Evolutionary conservation across 1,140 invertebrate genomes (phyloP), one percentile per base, ranked within the genome.

Genomic region (Helicoverpa armigera): DNA sequence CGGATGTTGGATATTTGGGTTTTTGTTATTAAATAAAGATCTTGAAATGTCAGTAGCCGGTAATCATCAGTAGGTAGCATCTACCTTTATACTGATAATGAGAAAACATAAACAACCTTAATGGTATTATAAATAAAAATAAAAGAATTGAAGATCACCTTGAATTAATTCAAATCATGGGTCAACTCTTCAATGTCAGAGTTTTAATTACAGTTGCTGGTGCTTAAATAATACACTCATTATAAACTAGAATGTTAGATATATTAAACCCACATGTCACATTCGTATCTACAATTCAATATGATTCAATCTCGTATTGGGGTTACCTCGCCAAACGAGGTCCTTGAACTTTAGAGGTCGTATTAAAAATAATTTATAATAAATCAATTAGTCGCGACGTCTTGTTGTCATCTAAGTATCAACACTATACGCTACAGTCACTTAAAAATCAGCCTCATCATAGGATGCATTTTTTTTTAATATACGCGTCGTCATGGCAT

Each of bases 91-190:
- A 29, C 23, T 60, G 23, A 60, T 48, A n/a, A 63, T 12, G 7
- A 65, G 43, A 65, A 13, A 5, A 65, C 14, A 12, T 50, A 67
- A 48, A 67, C 43, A 67, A 48, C 43, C n/a, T 67, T 48, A n/a
- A 16, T 54, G 16, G 12, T 54, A 31, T 51, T 65, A 70, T 13
- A 29, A 51, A 69, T 18, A 70, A 13, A 48, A 13, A 48, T 50
- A 67, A 67, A 67, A 67, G 9, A 50, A 23, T 18, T 18, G 43
- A 67, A 18, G 63, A 67, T 18, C 63, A 67, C 63, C 63, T 67
- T 67, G 35, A 67, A 67, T 18, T 67, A 18, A 67, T 67, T 67
- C 63, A 50, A 67, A 48, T 18, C 63, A 67, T 48, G 63, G 63
- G 14, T 50, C 60, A 16, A 43, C 16, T 18, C 63, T 12, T 67